Conservation (phyloP, 1,140 invertebrate genomes). For the Aphelinus certus region DNA sequence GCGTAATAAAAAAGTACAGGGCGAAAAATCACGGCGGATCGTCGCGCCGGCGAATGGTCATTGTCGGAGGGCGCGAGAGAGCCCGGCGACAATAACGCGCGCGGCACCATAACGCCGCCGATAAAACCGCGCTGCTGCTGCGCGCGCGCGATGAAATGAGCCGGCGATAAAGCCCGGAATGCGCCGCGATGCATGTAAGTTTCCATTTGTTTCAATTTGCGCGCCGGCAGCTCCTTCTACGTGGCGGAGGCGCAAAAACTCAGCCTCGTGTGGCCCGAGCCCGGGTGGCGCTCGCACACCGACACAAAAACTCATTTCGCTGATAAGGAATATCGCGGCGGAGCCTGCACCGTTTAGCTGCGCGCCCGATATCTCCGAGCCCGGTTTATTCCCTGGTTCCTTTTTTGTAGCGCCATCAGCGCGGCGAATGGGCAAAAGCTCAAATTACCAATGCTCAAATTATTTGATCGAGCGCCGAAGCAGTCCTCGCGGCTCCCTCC, state of each 20-base stretch:
- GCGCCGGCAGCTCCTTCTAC: neutral
- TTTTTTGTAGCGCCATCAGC: neutral
- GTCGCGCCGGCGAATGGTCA: slow-evolving; percentile 43
- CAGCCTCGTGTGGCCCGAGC: neutral
- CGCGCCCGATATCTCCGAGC: neutral
- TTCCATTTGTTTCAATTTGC: slow-evolving; percentile 63
- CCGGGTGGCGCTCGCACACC: slow-evolving; percentile 15
- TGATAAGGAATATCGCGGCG: slow-evolving; percentile 29
- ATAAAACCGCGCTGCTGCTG: slow-evolving; percentile 53
- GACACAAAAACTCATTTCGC: slow-evolving; percentile 33
- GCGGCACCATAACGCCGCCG: slow-evolving; percentile 52
- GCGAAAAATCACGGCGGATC: slow-evolving; percentile 40
- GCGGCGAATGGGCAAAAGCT: neutral
- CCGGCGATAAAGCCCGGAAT: slow-evolving; percentile 58
- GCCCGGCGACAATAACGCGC: slow-evolving; percentile 55
- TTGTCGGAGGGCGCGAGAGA: slow-evolving; percentile 37
- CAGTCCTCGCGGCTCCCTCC: neutral
- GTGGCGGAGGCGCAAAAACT: neutral
- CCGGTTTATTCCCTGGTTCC: neutral
- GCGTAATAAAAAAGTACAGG: slow-evolving; percentile 31
- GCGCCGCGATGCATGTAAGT: slow-evolving; percentile 57
- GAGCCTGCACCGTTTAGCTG: slow-evolving; percentile 11
- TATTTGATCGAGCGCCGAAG: slow-evolving; percentile 17
- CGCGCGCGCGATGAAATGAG: slow-evolving; percentile 57
- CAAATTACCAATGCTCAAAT: slow-evolving; percentile 26